Evolutionary conservation across 2,888 invertebrate genomes (phyloP).

Genomic region (Phyllotreta cruciferae): DNA sequence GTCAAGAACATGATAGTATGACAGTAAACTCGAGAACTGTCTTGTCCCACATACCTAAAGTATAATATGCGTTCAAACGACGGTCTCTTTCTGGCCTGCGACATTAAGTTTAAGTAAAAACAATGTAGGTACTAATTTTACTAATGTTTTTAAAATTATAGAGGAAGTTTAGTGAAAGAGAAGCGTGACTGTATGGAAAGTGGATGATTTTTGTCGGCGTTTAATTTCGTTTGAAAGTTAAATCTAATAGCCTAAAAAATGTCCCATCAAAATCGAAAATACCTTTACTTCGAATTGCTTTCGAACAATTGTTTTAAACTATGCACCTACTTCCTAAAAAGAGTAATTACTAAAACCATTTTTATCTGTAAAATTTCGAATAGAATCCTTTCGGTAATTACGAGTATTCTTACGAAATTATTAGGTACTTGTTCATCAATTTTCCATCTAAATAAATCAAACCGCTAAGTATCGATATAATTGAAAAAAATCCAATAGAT

Average conservation of each 20-base stretch:
- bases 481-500: no score
- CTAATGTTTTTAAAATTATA: conserved; percentile 7
- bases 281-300: no score
- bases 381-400: no score
- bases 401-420: no score
- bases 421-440: no score
- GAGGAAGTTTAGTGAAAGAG: conserved; percentile 7
- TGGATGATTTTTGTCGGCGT: background rate
- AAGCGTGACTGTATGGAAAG: conserved; percentile 7
- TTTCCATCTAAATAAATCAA: no score
- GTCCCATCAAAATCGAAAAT: no score
- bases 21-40: conserved; percentile 3
- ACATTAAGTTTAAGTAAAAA: background rate
- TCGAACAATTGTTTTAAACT: no score
- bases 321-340: no score
- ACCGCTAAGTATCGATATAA: no score
- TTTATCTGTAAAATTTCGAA: no score
- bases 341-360: no score
- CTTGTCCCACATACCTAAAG: conserved; percentile 2
- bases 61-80: conserved; percentile 1
- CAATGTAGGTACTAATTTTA: conserved; percentile 6
- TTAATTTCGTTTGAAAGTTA: conserved; percentile 4
- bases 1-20: conserved; percentile 15
- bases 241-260: background rate
- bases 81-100: background rate